Conservation (phyloP, 2,113 vertebrate genomes). For the Syngnathoides biaculeatus region DNA sequence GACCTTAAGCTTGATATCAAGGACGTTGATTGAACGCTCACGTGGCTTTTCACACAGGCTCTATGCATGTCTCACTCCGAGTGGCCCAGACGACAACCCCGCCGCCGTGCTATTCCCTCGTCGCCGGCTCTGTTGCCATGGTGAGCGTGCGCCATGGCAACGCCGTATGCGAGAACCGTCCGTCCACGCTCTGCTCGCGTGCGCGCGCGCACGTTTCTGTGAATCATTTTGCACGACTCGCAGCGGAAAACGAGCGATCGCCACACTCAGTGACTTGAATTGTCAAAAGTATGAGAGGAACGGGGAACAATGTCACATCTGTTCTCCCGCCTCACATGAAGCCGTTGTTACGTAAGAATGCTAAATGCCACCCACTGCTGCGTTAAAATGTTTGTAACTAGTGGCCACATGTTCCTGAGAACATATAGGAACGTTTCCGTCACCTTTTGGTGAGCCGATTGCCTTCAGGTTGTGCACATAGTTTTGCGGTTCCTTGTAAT, state of each 20-base stretch:
- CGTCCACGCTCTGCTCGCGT: constrained; percentile 49
- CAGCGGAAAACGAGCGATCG: background rate
- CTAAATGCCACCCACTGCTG: constrained; percentile 46
- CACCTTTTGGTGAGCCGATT: background rate
- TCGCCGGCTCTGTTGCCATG: constrained; percentile 65
- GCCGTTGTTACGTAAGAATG: constrained; percentile 34
- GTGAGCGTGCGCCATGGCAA: constrained; percentile 67
- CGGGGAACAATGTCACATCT: constrained; percentile 34
- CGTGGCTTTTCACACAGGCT: background rate
- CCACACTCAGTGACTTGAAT: constrained; percentile 5
- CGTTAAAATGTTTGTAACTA: constrained; percentile 44
- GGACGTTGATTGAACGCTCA: background rate
- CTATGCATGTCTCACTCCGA: constrained; percentile 40
- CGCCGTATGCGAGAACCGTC: constrained; percentile 51
- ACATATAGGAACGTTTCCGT: constrained; percentile 30
- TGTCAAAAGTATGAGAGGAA: constrained; percentile 16
- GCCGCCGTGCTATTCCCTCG: constrained; percentile 42
- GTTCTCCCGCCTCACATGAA: constrained; percentile 12
- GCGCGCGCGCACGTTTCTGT: too few species aligned
- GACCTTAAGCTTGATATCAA: too few species aligned
- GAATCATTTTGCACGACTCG: background rate
- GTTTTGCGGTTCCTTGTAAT: background rate
- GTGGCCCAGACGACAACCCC: constrained; percentile 32
- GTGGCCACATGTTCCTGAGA: background rate
- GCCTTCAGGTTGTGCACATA: constrained; percentile 27